Evolutionary conservation across 2,113 vertebrate genomes (phyloP).

Genomic region (Eurystomus gularis): DNA sequence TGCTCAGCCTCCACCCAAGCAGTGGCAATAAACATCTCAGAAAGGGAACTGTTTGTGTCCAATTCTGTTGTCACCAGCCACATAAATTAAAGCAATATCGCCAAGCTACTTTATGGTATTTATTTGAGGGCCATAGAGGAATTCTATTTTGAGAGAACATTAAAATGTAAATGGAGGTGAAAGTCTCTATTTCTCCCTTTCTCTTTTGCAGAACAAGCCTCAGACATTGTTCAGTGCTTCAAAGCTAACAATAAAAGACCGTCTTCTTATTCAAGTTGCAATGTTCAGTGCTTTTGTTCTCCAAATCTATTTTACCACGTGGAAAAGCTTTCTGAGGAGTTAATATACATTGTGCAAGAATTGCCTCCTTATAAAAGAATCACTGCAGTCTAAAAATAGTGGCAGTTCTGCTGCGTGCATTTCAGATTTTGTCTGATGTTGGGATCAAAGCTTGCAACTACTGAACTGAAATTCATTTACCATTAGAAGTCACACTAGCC

Average conservation of each 20-base stretch:
- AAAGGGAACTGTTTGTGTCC: background rate
- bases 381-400: slow-evolving; percentile 8
- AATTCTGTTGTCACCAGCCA: background rate
- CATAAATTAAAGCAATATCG: slow-evolving; percentile 56
- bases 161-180: slow-evolving; percentile 63
- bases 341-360: slow-evolving; percentile 40
- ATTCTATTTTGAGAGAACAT: slow-evolving; percentile 63
- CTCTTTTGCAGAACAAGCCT: slow-evolving; percentile 29
- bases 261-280: slow-evolving; percentile 39
- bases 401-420: background rate
- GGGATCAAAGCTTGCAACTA: slow-evolving; percentile 7
- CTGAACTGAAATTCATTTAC: background rate
- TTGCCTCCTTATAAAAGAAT: slow-evolving; percentile 25
- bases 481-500: background rate
- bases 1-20: background rate
- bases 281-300: slow-evolving; percentile 49
- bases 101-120: slow-evolving; percentile 9
- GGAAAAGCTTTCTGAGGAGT: slow-evolving; percentile 51
- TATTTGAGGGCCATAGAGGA: background rate
- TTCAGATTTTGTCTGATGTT: slow-evolving; percentile 12
- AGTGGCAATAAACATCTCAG: slow-evolving; percentile 1
- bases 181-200: slow-evolving; percentile 28
- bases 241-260: slow-evolving; percentile 51
- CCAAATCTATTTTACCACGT: slow-evolving; percentile 53
- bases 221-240: slow-evolving; percentile 42